Evolutionary conservation across 1,140 invertebrate genomes (phyloP).

Genomic region (Camponotus pennsylvanicus): DNA sequence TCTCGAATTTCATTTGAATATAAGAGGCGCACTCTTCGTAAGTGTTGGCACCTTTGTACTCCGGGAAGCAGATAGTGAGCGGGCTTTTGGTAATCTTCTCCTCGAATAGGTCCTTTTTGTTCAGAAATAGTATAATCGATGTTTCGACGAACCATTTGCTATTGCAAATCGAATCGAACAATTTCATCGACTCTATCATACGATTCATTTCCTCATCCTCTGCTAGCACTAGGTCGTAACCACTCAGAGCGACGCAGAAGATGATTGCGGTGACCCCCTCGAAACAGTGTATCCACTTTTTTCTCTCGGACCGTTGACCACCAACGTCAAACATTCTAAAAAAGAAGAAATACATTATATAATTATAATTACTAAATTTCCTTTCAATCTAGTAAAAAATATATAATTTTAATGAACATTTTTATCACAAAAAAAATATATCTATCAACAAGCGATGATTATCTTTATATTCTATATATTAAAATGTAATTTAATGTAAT

Average conservation of each 20-base stretch:
- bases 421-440: neutral
- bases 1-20: constrained; percentile 96
- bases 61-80: constrained; percentile 97
- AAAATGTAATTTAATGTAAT: neutral
- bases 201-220: constrained; percentile 88
- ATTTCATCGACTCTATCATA: constrained; percentile 97
- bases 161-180: constrained; percentile 99
- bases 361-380: neutral
- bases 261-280: constrained; percentile 98
- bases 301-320: constrained; percentile 97
- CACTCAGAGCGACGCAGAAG: constrained; percentile 96
- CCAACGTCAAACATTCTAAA: constrained; percentile 97
- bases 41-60: constrained; percentile 95
- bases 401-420: neutral
- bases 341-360: constrained; percentile 46
- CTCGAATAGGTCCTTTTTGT: constrained; percentile 99
- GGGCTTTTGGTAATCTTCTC: constrained; percentile 96
- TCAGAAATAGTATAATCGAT: constrained; percentile 98
- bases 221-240: constrained; percentile 90
- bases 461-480: neutral
- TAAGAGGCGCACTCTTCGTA: constrained; percentile 95
- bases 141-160: constrained; percentile 99
- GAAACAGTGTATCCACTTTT: constrained; percentile 99
- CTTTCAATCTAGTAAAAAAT: neutral
- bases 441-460: neutral